Evolutionary conservation across 2,113 vertebrate genomes (phyloP).

Genomic region (Triplophysa rosa): DNA sequence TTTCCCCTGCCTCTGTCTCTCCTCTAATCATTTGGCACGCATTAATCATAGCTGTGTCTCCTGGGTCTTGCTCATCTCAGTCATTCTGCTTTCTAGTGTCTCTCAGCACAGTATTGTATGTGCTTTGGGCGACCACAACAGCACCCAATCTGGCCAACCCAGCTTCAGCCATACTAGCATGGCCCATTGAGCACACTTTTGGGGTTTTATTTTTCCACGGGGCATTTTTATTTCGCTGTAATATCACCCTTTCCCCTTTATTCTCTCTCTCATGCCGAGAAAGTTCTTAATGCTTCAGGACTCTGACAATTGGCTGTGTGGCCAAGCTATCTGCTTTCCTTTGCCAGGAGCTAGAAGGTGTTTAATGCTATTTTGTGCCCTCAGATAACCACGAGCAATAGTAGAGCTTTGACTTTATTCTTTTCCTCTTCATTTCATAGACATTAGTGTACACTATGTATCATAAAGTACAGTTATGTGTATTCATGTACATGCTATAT

Average conservation of each 20-base stretch:
- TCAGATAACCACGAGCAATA: slow-evolving; percentile 30
- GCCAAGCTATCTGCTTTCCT: slow-evolving; percentile 30
- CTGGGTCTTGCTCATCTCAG: slow-evolving; percentile 48
- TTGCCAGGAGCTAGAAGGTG: slow-evolving; percentile 23
- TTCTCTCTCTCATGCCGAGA: slow-evolving; percentile 22
- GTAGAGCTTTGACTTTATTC: slow-evolving; percentile 26
- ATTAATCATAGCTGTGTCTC: slow-evolving; percentile 69
- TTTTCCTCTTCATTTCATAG: slow-evolving; percentile 18
- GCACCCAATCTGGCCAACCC: slow-evolving; percentile 8
- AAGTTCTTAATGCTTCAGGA: slow-evolving; percentile 37
- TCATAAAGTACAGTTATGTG: neutral
- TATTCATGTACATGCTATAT: neutral
- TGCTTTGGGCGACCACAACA: slow-evolving; percentile 15
- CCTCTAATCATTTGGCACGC: slow-evolving; percentile 61
- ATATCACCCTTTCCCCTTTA: slow-evolving; percentile 40
- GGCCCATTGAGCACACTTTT: slow-evolving; percentile 39
- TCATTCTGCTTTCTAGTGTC: slow-evolving; percentile 11
- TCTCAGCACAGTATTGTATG: slow-evolving; percentile 9
- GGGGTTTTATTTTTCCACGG: slow-evolving; percentile 32
- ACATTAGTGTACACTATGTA: no score
- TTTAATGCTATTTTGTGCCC: slow-evolving; percentile 32
- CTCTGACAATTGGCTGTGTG: slow-evolving; percentile 38
- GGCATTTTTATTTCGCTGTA: slow-evolving; percentile 26
- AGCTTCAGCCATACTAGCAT: slow-evolving; percentile 6
- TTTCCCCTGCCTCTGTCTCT: neutral